Evolutionary conservation across 2,888 invertebrate genomes (phyloP).

Genomic region (Scelioninae gen. 2): DNA sequence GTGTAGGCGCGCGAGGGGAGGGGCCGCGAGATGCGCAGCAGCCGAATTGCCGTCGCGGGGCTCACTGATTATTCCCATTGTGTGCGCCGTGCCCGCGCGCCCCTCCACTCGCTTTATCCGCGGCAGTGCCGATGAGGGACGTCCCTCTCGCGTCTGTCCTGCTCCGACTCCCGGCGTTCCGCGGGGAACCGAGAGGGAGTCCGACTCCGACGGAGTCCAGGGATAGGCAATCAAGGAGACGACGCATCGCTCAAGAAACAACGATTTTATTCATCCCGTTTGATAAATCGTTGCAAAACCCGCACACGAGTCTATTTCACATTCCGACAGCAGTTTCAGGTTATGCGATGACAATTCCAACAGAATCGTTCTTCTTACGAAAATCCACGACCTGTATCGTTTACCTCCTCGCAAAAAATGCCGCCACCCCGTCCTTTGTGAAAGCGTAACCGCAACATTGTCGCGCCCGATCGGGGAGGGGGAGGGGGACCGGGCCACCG

Average conservation of each 20-base stretch:
- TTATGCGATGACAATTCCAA: too few relatives aligned
- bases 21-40: constrained; percentile 70
- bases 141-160: constrained; percentile 29
- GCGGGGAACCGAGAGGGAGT: too few relatives aligned
- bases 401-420: too few relatives aligned
- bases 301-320: too few relatives aligned
- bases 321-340: too few relatives aligned
- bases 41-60: constrained; percentile 68
- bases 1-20: constrained; percentile 38
- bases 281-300: too few relatives aligned
- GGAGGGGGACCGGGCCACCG: too few relatives aligned
- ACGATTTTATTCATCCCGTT: constrained; percentile 21
- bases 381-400: too few relatives aligned
- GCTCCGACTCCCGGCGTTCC: background rate
- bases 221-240: constrained; percentile 24
- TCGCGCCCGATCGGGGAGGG: too few relatives aligned
- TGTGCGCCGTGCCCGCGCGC: constrained; percentile 61
- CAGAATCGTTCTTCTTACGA: too few relatives aligned
- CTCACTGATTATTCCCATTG: constrained; percentile 74
- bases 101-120: constrained; percentile 37
- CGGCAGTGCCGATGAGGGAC: constrained; percentile 40
- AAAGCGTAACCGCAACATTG: too few relatives aligned
- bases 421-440: too few relatives aligned
- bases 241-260: constrained; percentile 3
- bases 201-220: constrained; percentile 1